A percentile compares a stretch with the other conserved stretches of the same genome.
Evolutionary conservation across 2,888 invertebrate species (phyloP).

Genomic region (Ennomos fuscantarius): DNA sequence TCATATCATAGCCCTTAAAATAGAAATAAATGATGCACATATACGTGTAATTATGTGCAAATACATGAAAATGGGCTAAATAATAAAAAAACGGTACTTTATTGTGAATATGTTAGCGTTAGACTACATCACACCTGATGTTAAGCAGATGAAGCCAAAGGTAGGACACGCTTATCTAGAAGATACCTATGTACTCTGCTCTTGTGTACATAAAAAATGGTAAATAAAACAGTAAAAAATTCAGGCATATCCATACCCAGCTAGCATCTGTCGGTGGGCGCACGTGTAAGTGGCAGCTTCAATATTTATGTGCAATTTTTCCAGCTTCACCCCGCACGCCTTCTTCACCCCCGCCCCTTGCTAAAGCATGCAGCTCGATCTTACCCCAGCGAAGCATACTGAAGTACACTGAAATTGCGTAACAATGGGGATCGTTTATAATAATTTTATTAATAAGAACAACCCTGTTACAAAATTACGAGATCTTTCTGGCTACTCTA

Average conservation of each 20-base stretch:
- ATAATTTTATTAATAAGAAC: slow-evolving; percentile 58
- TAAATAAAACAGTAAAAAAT: background rate
- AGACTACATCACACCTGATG: too few relatives aligned
- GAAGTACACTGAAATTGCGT: slow-evolving; percentile 66
- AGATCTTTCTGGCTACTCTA: background rate
- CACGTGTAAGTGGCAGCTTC: slow-evolving; percentile 86
- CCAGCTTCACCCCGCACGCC: slow-evolving; percentile 63
- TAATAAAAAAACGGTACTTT: too few relatives aligned
- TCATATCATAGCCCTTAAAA: too few relatives aligned
- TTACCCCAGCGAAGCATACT: slow-evolving; percentile 36
- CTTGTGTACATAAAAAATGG: too few relatives aligned
- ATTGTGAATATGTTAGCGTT: too few relatives aligned
- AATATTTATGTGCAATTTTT: slow-evolving; percentile 86
- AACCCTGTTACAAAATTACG: slow-evolving; percentile 24
- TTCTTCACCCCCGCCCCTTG: slow-evolving; percentile 49
- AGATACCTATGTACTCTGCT: too few relatives aligned
- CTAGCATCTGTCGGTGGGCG: slow-evolving; percentile 63
- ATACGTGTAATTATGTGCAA: too few relatives aligned
- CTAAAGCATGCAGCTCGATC: slow-evolving; percentile 59
- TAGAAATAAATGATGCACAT: too few relatives aligned
- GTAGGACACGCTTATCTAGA: too few relatives aligned
- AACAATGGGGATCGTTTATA: slow-evolving; percentile 75
- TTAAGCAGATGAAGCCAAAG: too few relatives aligned
- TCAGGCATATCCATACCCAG: slow-evolving; percentile 54
- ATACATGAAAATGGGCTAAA: too few relatives aligned